Conservation (phyloP, 1,140 invertebrate species). For the Solen grandis region DNA sequence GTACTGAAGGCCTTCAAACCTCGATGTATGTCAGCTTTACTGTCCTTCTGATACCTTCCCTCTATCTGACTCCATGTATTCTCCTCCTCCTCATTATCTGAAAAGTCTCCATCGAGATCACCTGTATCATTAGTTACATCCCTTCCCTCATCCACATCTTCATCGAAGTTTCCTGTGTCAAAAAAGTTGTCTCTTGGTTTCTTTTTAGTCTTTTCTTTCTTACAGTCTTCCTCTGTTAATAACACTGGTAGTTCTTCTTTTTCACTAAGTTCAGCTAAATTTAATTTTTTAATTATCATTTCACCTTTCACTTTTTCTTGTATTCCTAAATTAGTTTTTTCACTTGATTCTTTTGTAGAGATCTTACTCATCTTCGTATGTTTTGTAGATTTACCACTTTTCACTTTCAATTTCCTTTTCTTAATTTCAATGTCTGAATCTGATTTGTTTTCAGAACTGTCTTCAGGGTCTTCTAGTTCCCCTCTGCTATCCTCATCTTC, state of each 20-base stretch:
- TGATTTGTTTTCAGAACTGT: no score
- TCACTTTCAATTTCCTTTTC: background rate
- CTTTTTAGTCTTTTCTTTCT: constrained; percentile 15
- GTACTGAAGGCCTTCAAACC: constrained; percentile 24
- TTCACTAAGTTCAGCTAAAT: constrained; percentile 13
- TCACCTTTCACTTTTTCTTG: constrained; percentile 42
- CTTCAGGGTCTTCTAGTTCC: background rate
- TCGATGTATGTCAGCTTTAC: background rate
- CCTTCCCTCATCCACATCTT: background rate
- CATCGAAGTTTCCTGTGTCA: constrained; percentile 16
- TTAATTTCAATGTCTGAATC: no score
- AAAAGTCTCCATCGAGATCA: background rate
- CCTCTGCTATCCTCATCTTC: background rate
- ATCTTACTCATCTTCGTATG: background rate
- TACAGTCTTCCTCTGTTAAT: background rate
- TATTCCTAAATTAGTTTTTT: background rate
- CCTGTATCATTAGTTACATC: background rate
- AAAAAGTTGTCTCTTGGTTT: constrained; percentile 45
- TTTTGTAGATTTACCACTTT: background rate
- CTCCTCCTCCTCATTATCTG: background rate
- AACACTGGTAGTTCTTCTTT: constrained; percentile 34
- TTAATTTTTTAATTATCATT: constrained; percentile 48
- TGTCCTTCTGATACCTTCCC: background rate
- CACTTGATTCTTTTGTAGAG: background rate
- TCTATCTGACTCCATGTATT: background rate